Evolutionary conservation across 2,888 invertebrate species (phyloP).

Genomic region (Cecidostiba fungosa): DNA sequence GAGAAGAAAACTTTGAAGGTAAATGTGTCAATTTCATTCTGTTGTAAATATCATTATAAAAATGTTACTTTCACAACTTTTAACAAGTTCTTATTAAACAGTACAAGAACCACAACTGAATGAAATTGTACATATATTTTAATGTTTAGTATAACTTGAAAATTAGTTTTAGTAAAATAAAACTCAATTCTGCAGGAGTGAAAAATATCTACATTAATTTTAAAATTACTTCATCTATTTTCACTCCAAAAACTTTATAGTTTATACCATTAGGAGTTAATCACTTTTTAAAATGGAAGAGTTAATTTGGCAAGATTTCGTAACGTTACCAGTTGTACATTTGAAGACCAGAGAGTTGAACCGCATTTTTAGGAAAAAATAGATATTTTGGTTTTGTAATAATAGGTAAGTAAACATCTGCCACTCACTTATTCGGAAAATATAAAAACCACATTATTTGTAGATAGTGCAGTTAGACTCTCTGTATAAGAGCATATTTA

Average conservation of each 20-base stretch:
- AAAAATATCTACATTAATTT: not conserved
- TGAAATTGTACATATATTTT: not conserved
- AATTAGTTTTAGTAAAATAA: not conserved
- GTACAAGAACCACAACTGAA: not conserved
- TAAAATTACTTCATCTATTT: conserved; percentile 22
- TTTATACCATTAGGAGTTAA: not conserved
- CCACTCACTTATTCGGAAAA: conserved; percentile 1
- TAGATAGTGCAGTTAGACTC: conserved; percentile 18
- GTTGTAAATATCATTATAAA: not conserved
- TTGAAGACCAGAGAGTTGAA: conserved; percentile 34
- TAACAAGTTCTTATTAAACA: not conserved
- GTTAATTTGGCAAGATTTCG: conserved; percentile 52
- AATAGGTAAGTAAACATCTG: not conserved
- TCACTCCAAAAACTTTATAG: conserved; percentile 31
- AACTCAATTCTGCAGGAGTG: not conserved
- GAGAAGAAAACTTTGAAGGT: not conserved
- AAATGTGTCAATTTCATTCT: not conserved
- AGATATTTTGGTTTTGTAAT: not conserved
- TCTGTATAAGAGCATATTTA: conserved; percentile 56
- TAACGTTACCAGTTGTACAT: conserved; percentile 39
- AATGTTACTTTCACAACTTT: not conserved
- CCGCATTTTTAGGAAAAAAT: conserved; percentile 51
- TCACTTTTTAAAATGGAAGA: conserved; percentile 38
- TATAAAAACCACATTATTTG: conserved; percentile 52
- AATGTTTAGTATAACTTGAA: not conserved